These are phyloP conservation scores for Ramphastos sulfuratus DNA, from an alignment of 2,113 vertebrate species.

Conservation along the genomic window DNA sequence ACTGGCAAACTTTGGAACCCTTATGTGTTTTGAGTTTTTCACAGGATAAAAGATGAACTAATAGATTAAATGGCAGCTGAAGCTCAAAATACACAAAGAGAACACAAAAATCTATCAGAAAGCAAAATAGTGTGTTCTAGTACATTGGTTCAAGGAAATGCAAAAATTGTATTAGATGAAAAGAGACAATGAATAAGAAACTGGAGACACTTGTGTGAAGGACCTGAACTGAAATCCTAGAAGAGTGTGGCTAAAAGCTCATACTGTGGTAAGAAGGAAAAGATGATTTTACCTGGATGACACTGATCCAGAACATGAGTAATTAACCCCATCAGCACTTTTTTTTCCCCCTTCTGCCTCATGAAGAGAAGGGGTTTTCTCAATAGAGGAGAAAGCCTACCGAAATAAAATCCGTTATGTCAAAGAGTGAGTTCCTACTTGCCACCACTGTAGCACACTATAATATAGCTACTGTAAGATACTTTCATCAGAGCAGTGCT, in stretches of 20 bases:
- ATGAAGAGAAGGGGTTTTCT: neutral
- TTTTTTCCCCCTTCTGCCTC: neutral
- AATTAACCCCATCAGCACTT: neutral
- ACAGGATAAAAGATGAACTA: neutral
- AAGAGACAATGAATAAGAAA: neutral
- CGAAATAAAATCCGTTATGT: neutral
- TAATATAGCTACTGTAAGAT: neutral
- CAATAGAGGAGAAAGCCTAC: neutral
- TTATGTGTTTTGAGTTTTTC: neutral
- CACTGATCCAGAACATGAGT: neutral
- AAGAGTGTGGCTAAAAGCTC: neutral
- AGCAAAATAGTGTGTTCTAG: neutral
- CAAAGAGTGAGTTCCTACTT: neutral
- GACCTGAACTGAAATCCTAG: neutral
- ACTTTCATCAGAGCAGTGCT: rapidly evolving
- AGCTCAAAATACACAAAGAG: neutral
- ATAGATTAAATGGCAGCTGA: neutral
- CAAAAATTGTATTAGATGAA: neutral
- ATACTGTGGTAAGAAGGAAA: neutral
- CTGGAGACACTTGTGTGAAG: neutral
- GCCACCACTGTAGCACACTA: neutral
- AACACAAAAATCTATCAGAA: neutral
- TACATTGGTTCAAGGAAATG: neutral
- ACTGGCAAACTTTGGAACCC: neutral
- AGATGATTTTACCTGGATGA: neutral